Evolutionary conservation across 2,797 vertebrate genomes (phyloP), one percentile per base, ranked within the genome.

Genomic region (Gallirallus australis): DNA sequence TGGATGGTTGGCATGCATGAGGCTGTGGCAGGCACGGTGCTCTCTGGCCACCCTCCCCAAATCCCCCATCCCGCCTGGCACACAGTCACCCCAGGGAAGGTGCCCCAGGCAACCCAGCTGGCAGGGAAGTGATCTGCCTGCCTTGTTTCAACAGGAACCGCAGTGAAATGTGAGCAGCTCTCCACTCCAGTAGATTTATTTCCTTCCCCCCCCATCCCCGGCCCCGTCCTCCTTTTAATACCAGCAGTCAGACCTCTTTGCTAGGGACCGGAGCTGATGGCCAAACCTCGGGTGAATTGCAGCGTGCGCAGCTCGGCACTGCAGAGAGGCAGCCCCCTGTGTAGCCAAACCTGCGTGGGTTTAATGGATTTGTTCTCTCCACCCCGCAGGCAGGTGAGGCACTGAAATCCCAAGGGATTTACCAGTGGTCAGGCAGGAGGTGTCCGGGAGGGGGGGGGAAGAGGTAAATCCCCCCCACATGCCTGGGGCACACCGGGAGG

Each of bases 1-100:
- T 21, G 5, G 52, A 56, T 6, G 35, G 54, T 31, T 9, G 37
- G 20, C 33, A 21, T 0, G 0, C 48, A 69, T 59, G 1, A 0
- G 47, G 78, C 78, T 73, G 77, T 2, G 6, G 60, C 81, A 53
- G 24, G 15, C 50, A 3, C 1, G 0, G 39, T 1, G 2, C 30
- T 64, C 0, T 0, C 59, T 47, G 47, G 33, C 33, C 12, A 0
- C 63, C 7, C 4, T 48, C 86, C 70, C 31, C 37, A 9, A 0
- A 9, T 61, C 7, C 42, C 28, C 48, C 28, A 69, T 25, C 12
- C 28, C 15, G 1, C 57, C 52, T 6, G 3, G 57, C 8, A 6
- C 61, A 71, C 71, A 31, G 9, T 48, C 31, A 1, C 25, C 47
- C 24, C 2, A 5, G 17, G 35, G 9, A 84, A 82, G 30, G 39